These are phyloP conservation scores for Drosophila takahashii DNA, from an alignment of 1,140 invertebrate species.

Conservation along the genomic window DNA sequence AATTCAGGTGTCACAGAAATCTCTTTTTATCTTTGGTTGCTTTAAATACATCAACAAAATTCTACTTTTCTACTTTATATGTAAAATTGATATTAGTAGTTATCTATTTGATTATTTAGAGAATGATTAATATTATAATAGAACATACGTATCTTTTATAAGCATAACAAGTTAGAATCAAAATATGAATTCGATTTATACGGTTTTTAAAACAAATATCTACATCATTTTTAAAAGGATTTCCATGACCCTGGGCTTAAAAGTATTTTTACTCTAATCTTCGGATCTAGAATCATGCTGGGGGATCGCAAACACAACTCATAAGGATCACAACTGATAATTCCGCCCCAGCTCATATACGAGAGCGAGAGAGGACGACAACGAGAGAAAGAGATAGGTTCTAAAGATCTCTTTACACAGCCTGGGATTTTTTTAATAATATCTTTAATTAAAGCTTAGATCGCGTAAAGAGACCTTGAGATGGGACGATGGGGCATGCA, in stretches of 20 bases:
- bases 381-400: constrained; percentile 10
- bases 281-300: constrained; percentile 16
- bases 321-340: constrained; percentile 18
- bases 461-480: constrained; percentile 5
- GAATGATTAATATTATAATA: neutral
- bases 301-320: constrained; percentile 12
- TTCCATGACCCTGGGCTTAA: constrained; percentile 1
- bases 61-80: constrained; percentile 1
- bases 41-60: neutral
- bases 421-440: neutral
- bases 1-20: constrained; percentile 5
- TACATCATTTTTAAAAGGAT: constrained; percentile 6
- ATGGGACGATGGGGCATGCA: constrained; percentile 11
- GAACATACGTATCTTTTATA: neutral
- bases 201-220: too few relatives aligned
- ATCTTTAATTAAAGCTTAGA: neutral
- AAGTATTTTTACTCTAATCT: neutral
- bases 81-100: neutral
- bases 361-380: constrained; percentile 12
- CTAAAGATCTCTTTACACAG: neutral
- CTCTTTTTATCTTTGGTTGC: neutral
- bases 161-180: neutral
- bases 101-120: constrained; percentile 5
- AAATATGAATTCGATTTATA: neutral
- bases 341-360: neutral